phyloP scores from a whole-genome alignment of 1,140 invertebrate genomes.

The Popillia japonica region DNA sequence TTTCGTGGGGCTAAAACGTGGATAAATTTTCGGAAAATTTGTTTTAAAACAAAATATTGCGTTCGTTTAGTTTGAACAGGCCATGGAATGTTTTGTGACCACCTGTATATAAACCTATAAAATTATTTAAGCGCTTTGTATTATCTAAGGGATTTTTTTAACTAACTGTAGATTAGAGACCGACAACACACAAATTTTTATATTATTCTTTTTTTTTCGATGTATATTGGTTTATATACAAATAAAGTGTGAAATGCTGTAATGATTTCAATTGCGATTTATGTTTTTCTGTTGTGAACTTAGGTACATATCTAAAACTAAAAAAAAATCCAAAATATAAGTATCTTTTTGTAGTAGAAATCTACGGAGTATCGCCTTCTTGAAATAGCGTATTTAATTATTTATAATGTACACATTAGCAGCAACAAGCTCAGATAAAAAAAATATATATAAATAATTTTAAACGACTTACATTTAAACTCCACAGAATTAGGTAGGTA shows the following conservation, averaged over 20 bases:
- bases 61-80: neutral
- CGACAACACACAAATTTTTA: slow-evolving; percentile 36
- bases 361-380: too few species aligned
- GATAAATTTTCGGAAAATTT: neutral
- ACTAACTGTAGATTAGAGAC: slow-evolving; percentile 35
- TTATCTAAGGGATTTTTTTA: slow-evolving; percentile 23
- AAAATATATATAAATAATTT: too few species aligned
- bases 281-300: too few species aligned
- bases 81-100: slow-evolving; percentile 28
- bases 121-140: slow-evolving; percentile 37
- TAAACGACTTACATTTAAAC: too few species aligned
- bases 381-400: neutral
- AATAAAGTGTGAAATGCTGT: slow-evolving; percentile 36
- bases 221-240: slow-evolving; percentile 29
- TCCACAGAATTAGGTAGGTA: too few species aligned
- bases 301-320: neutral
- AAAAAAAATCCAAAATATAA: too few species aligned
- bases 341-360: too few species aligned
- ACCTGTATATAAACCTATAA: slow-evolving; percentile 32
- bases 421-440: neutral
- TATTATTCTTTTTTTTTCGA: slow-evolving; percentile 27
- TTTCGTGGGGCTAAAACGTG: neutral
- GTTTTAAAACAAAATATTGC: neutral
- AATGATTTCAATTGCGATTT: slow-evolving; percentile 1
- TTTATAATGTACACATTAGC: neutral